Conservation (phyloP, 2,113 vertebrate species). For the Puffinus mauretanicus region DNA sequence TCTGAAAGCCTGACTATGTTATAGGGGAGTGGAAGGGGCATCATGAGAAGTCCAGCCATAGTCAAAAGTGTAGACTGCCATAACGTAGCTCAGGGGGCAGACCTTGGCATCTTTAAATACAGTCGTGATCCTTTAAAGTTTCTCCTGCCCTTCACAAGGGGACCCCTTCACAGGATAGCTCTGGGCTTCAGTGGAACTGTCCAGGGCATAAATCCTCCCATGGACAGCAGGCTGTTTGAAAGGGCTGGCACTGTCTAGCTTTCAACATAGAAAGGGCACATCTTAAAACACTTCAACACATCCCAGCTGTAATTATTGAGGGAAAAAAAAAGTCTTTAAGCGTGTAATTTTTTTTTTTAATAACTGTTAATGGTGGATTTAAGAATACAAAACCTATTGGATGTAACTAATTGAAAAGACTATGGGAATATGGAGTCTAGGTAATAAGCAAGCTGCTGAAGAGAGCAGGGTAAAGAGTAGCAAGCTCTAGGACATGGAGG, state of each 20-base stretch:
- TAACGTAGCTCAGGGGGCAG: neutral
- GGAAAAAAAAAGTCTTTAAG: neutral
- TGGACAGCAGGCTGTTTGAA: neutral
- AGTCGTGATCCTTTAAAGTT: neutral
- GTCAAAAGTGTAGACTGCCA: neutral
- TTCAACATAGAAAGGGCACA: neutral
- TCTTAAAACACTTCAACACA: neutral
- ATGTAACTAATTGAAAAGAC: neutral
- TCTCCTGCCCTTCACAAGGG: neutral
- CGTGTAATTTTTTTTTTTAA: neutral
- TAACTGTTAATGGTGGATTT: neutral
- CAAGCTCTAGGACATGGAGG: neutral
- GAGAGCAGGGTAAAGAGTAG: neutral
- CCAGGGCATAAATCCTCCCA: neutral
- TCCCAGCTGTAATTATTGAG: neutral
- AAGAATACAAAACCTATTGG: neutral
- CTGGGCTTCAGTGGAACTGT: neutral
- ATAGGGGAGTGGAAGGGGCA: neutral
- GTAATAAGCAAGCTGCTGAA: fast-evolving
- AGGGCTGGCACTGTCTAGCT: neutral
- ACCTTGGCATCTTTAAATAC: neutral
- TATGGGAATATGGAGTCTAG: neutral
- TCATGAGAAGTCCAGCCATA: neutral
- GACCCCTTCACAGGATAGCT: neutral
- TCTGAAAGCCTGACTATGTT: neutral